These are phyloP conservation scores for Chaetophractus vellerosus DNA, from an alignment of 2,797 vertebrate genomes.

Conservation along the genomic window DNA sequence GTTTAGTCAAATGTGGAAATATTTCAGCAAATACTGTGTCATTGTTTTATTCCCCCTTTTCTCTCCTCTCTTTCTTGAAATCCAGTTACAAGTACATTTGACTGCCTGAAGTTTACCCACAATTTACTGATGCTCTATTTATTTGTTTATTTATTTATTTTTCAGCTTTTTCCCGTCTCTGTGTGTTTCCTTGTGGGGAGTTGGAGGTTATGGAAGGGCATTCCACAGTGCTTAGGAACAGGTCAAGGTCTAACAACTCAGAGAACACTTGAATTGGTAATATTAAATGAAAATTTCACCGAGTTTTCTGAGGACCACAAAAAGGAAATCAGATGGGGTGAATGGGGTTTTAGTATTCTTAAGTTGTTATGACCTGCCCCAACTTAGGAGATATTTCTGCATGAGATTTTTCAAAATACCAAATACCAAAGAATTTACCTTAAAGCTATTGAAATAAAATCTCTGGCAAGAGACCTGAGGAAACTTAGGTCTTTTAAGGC, in stretches of 20 bases:
- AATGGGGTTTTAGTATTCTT: background rate
- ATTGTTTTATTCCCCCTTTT: no score
- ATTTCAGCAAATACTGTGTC: no score
- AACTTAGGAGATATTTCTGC: background rate
- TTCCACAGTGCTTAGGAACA: background rate
- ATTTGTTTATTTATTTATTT: background rate
- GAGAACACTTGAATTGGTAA: background rate
- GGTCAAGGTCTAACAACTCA: background rate
- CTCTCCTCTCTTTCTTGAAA: background rate
- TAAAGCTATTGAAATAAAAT: background rate
- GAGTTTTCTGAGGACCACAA: no score
- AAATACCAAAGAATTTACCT: background rate
- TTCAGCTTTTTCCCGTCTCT: background rate
- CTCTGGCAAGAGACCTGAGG: background rate
- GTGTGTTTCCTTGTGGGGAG: background rate
- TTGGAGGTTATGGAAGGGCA: background rate
- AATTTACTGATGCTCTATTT: background rate
- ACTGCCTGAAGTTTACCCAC: background rate
- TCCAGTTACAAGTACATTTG: background rate
- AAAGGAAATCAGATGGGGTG: background rate
- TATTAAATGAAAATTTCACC: no score
- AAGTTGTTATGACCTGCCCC: background rate
- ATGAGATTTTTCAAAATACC: background rate
- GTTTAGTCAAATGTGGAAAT: no score
- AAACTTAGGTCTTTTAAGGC: background rate